Evolutionary conservation across 1,140 invertebrate genomes (phyloP), one percentile per base, ranked within the genome.

Genomic region (Sesamia nonagrioides): DNA sequence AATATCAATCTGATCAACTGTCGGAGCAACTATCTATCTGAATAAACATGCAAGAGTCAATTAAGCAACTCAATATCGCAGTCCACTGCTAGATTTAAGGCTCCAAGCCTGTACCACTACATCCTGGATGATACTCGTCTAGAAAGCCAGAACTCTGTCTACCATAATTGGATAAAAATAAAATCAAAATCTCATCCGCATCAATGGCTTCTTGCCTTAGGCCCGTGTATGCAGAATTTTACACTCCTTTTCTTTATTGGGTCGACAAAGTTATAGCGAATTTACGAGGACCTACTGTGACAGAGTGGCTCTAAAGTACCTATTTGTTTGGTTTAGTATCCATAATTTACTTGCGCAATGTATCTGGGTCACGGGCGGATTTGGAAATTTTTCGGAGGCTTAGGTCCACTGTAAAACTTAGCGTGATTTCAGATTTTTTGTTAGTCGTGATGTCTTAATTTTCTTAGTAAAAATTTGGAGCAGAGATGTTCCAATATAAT

Each of bases 301-400:
- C 80, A 77, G 66, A 80, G 77, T 72, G 58, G 61, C 76, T 80
- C 48, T 80, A 77, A 83, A 82, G 80, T 80, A 85, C 72, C 82
- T 79, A 85, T 85, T 85, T 82, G 82, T 83, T 73, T 82, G 82
- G 71, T 84, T 85, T 84, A 85, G 75, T 84, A 72, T 74, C 78
- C 58, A 81, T 84, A 85, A 84, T 85, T 85, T 83, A 83, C 78
- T 83, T 80, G 78, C 68, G 45, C 63, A 54, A 37, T 63, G 66
- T 76, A 73, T 61, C 33, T 77, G 68, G 78, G 78, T 79, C 78
- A 79, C 52, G 45, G 58, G 15, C 27, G 56, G 73, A 50, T 50
- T 75, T 63, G 4, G 58, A 61, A 15, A 48, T 50, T 61, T 75
- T 58, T 13, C 4, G 35, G 40, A 13, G 40, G 6, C 33, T 56